phyloP scores from a whole-genome alignment of 2,113 vertebrate genomes.

The Narcine bancroftii region DNA sequence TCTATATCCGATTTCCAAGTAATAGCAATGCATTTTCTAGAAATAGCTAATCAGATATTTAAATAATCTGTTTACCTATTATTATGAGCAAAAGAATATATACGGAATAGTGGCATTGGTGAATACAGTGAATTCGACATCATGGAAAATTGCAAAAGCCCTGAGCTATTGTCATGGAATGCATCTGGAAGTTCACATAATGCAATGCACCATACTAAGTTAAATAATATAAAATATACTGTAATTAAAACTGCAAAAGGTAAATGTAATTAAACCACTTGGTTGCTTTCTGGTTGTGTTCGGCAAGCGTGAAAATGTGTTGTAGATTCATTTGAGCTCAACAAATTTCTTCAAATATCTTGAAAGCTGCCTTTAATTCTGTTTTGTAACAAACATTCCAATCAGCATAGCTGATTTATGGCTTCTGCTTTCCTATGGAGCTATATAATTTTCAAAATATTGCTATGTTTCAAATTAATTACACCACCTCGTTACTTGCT shows the following conservation, averaged over 20 bases:
- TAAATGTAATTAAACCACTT: not conserved
- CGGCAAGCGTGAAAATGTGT: not conserved
- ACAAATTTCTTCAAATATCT: not conserved
- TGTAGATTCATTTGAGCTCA: not conserved
- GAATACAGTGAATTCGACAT: not conserved
- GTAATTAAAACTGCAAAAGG: not conserved
- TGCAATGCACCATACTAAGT: not conserved
- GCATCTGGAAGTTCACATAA: not conserved
- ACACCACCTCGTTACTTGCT: not conserved
- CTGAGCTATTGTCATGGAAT: not conserved
- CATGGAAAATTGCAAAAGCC: not conserved
- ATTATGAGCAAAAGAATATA: not conserved
- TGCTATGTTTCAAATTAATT: constrained; percentile 17
- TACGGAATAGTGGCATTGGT: not conserved
- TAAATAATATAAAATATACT: not conserved
- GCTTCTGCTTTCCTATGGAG: not conserved
- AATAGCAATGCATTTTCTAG: too few relatives aligned
- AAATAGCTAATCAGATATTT: not conserved
- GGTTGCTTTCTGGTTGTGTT: not conserved
- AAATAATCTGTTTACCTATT: not conserved
- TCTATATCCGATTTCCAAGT: too few relatives aligned
- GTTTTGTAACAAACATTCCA: not conserved
- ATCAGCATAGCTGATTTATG: not conserved
- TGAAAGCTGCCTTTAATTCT: not conserved
- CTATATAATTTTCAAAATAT: constrained; percentile 15